Base-by-base conservation (phyloP, 1,140 invertebrate species). In the Achatina immaculata region DNA sequence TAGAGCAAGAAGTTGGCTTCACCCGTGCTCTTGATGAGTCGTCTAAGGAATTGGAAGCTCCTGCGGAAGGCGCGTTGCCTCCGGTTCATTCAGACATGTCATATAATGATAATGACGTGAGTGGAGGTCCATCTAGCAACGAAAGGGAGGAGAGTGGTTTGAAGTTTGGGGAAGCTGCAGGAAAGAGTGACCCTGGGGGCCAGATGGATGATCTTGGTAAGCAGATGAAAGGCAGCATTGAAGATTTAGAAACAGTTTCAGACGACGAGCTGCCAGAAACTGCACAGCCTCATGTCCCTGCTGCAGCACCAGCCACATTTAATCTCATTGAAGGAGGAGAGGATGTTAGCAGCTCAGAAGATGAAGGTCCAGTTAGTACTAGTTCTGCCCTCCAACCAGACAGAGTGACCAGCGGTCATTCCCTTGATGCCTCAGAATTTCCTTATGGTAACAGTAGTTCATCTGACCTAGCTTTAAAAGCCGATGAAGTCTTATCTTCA, bases 231-330 rank as follows among this genome's bases (percentile, higher is more conserved):
- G 78, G 4, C 4, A 31, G 66, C 43, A 80, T 31, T 43, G 78
- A 72, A 72, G 78, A 80, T 38, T 48, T 80, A 34, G 78, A 80
- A 66, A 68, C 78, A 19, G 78, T 80, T 55, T 80, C 78, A 21
- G 78, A 80, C 72, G 78, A 80, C 40, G 78, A 80, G 28, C n/a
- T 80, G 40, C 68, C 78, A 0, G 68, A 80, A 1, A 45, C 43
- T 4, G 14, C 58, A 1, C 66, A 69, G 1, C 21, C 48, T 19
- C 21, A 36, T 28, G n/a, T 24, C 31, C 11, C 14, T 68, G 7
- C 40, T 31, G 19, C 21, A 66, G 42, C 28, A 1, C 38, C 28
- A 9, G 31, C 42, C 2, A 40, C 7, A 4, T 38, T 68, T 71
- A 40, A 31, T 28, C 24, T 68, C 14, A 48, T 80, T 31, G 75